Evolutionary conservation across 2,888 invertebrate species (phyloP).

Genomic region (Choreutis nemorana): DNA sequence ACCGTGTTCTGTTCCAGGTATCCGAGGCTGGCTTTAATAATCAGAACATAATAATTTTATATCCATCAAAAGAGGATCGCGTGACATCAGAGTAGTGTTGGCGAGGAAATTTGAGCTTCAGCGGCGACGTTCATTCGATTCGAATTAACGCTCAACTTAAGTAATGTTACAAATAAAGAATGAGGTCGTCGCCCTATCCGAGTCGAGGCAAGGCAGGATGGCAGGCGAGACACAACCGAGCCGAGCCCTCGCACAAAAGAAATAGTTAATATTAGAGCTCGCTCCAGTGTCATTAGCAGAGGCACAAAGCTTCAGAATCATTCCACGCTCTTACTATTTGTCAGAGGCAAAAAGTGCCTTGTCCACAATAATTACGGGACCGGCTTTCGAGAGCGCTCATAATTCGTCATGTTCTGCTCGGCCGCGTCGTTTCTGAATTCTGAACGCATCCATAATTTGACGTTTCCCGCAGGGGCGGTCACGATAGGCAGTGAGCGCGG

Average conservation of each 20-base stretch:
- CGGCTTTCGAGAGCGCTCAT: conserved; percentile 55
- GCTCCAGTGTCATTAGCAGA: conserved; percentile 59
- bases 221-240: conserved; percentile 37
- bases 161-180: conserved; percentile 57
- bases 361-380: conserved; percentile 66
- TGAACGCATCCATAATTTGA: conserved; percentile 60
- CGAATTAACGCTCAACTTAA: conserved; percentile 56
- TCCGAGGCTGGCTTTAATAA: too few species aligned
- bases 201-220: conserved; percentile 33
- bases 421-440: conserved; percentile 51
- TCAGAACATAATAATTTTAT: conserved; percentile 37
- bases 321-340: conserved; percentile 62
- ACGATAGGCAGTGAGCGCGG: conserved; percentile 38
- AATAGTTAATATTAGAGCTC: conserved; percentile 61
- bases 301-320: conserved; percentile 57
- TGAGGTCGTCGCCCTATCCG: conserved; percentile 54
- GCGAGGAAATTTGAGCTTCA: conserved; percentile 53
- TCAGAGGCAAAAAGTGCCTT: conserved; percentile 60
- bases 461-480: conserved; percentile 49
- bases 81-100: conserved; percentile 42
- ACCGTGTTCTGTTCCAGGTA: too few species aligned
- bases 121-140: conserved; percentile 53
- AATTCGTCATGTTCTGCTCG: conserved; percentile 66
- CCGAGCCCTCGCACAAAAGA: conserved; percentile 55
- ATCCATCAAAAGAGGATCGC: conserved; percentile 44